Evolutionary conservation across 2,113 vertebrate genomes (phyloP), one percentile per base, ranked within the genome.

Genomic region (Syrmaticus mikado): DNA sequence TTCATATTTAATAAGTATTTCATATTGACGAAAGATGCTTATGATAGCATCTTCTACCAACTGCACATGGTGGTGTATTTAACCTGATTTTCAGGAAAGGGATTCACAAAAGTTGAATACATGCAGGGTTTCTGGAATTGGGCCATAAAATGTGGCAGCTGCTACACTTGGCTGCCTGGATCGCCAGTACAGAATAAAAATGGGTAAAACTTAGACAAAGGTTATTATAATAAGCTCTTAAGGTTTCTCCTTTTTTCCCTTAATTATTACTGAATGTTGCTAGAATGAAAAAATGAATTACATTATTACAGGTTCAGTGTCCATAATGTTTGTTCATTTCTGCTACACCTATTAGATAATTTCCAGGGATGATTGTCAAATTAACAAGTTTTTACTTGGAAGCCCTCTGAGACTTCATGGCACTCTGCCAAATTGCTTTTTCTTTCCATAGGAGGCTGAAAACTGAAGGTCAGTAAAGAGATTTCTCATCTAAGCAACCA

Each of bases 271-370:
- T 93, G 75, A 81, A 93, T 77, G 77, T 87, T 83, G 32, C 72
- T 87, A 48, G 82, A 91, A 81, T 61, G 72, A 87, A 93, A 85
- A 93, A 93, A 74, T 52, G 64, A 91, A 92, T 95, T 94, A 61
- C 72, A 72, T 91, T 91, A 89, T 85, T 91, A 87, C 92, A n/a
- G 82, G 67, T 95, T 94, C 94, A 71, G 38, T n/a, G 34, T 89
- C 79, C 52, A 74, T 96, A 92, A 94, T 92, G 65, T 95, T 96
- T 96, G 82, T 94, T 94, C 75, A 87, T 87, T 95, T 92, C 91
- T 91, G 68, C 85, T 96, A 88, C 92, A 72, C 89, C 89, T 93
- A 75, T 80, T 94, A 67, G 25, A 80, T 91, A 83, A 89, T 95
- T 97, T 94, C 85, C 87, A 95, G 82, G 46, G 95, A 40, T 65